Evolutionary conservation across 2,113 vertebrate genomes (phyloP).

Genomic region (Eupsittula cactorum): DNA sequence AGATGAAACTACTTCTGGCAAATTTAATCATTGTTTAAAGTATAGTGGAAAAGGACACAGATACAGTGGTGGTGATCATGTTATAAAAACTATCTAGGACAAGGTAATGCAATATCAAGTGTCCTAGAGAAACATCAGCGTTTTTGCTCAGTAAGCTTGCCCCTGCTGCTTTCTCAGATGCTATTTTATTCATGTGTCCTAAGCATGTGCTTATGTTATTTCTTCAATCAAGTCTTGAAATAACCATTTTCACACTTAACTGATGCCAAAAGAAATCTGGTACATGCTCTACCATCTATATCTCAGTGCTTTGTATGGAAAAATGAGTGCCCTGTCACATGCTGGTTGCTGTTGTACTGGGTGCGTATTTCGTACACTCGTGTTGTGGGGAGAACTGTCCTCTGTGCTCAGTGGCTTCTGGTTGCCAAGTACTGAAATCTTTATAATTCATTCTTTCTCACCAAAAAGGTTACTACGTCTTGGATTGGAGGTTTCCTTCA

Average conservation of each 20-base stretch:
- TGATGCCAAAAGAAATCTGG: neutral
- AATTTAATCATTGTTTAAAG: neutral
- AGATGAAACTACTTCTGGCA: neutral
- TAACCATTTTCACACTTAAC: neutral
- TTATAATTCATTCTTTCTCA: neutral
- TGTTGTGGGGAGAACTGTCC: neutral
- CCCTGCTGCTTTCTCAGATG: neutral
- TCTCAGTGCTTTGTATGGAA: neutral
- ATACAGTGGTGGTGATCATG: neutral
- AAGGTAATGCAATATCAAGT: neutral
- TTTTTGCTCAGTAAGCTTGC: neutral
- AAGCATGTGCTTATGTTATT: neutral
- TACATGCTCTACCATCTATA: neutral
- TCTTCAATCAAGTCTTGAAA: neutral
- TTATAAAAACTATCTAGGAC: neutral
- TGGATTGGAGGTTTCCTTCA: neutral
- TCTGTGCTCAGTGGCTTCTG: rapidly evolving
- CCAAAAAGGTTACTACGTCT: neutral
- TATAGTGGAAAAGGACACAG: neutral
- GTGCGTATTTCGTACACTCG: rapidly evolving
- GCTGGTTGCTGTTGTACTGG: neutral
- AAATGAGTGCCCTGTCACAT: neutral
- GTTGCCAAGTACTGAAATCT: neutral
- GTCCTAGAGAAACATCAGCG: neutral
- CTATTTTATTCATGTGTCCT: neutral